These are phyloP conservation scores for Rafetus swinhoei DNA, from an alignment of 2,113 vertebrate species.

Conservation along the genomic window DNA sequence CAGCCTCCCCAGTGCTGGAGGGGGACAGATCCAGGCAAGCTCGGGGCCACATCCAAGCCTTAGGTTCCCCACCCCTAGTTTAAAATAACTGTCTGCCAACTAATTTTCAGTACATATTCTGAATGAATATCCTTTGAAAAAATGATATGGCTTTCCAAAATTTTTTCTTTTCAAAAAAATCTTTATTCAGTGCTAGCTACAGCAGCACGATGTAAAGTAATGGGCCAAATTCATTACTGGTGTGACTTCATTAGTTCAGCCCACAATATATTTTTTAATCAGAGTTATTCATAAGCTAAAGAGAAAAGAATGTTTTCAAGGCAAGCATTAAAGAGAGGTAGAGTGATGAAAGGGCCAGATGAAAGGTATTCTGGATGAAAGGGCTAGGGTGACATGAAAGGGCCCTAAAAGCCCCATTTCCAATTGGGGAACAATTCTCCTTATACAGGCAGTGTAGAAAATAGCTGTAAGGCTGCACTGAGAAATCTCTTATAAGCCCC, in stretches of 20 bases:
- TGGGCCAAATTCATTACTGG: background rate
- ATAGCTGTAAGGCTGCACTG: background rate
- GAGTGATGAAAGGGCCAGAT: background rate
- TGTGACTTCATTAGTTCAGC: background rate
- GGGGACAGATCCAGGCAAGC: too few species aligned
- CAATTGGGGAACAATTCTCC: background rate
- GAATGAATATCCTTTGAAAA: background rate
- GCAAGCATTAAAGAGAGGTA: background rate
- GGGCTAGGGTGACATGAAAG: background rate
- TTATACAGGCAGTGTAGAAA: background rate
- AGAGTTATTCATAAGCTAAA: background rate
- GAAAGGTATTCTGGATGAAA: background rate
- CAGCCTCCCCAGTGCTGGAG: too few species aligned
- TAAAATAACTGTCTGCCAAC: background rate
- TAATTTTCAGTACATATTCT: background rate
- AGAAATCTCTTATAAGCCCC: background rate
- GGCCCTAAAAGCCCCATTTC: background rate
- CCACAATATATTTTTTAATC: background rate
- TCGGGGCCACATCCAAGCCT: too few species aligned
- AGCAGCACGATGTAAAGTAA: background rate
- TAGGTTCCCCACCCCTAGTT: too few species aligned
- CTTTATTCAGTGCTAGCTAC: background rate
- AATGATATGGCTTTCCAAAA: background rate
- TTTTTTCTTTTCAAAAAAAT: background rate
- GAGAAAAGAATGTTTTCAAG: background rate